These are phyloP conservation scores for Cephalotes varians DNA, from an alignment of 2,888 invertebrate species.

Conservation along the genomic window DNA sequence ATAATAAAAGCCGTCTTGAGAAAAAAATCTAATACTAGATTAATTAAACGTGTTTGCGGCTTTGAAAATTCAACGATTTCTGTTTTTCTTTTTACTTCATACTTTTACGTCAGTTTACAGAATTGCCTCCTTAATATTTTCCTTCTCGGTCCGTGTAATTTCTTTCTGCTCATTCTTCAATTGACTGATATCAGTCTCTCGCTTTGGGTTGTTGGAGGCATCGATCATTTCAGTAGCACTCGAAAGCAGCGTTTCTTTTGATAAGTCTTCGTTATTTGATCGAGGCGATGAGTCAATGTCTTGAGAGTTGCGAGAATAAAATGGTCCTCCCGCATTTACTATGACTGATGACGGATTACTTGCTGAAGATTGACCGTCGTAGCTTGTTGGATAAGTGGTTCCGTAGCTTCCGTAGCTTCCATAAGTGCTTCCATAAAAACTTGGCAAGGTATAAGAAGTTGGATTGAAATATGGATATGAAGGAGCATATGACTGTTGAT, in stretches of 20 bases:
- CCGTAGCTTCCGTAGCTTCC: background rate
- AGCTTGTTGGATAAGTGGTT: background rate
- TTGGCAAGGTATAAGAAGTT: background rate
- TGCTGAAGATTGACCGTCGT: background rate
- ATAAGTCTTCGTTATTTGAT: background rate
- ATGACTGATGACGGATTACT: background rate
- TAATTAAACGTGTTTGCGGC: background rate
- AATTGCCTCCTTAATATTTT: background rate
- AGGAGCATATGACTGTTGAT: background rate
- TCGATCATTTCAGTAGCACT: background rate
- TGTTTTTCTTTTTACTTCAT: background rate
- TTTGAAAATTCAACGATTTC: background rate
- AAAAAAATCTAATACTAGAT: constrained; percentile 9
- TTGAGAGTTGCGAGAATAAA: background rate
- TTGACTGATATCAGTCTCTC: background rate
- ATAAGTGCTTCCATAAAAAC: background rate
- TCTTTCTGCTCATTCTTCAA: background rate
- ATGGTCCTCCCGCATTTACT: constrained; percentile 24
- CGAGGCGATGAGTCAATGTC: background rate
- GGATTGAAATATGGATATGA: background rate
- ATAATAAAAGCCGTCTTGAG: background rate
- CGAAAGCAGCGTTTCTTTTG: background rate
- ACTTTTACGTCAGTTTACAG: background rate
- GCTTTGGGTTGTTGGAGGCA: background rate
- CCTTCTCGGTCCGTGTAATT: background rate